Base-by-base conservation (phyloP, 1,140 invertebrate species). In the Lanistes nyassanus region DNA sequence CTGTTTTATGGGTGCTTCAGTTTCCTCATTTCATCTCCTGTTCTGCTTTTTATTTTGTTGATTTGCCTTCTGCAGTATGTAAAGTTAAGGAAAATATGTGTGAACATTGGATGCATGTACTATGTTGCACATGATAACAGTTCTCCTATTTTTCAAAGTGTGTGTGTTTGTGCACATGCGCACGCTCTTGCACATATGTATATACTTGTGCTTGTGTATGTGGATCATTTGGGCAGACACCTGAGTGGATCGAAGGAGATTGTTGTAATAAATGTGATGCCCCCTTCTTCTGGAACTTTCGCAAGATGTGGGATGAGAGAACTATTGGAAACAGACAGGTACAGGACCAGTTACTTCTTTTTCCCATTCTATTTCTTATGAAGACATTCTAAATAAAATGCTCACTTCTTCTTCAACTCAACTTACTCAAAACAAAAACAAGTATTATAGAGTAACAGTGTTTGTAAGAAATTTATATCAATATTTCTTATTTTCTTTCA, bases 241-340 rank as follows among this genome's bases (percentile, higher is more conserved):
- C 97, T 19, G 93, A 93, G 74, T 99, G 98, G 98, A 92, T 93
- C 75, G 97, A 99, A 85, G 94, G 94, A 74, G 97, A 99, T 89
- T 92, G 93, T 47, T 99, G 98, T 88, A 94, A 99, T 90, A 92
- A 96, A 70, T 99, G 98, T 90, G 93, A 93, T 55, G 92, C 94
- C 80, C 98, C 98, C 31, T 99, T 99, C 89, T 99, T 99, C 88
- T 99, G 98, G 98, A 99, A 99, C 89, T 92, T 99, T 36, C 93
- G 95, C 81, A 96, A 95, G 13, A 99, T 99, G 97, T 97, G 98
- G 94, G 96, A 98, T 86, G 95, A 96, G 88, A 94, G 96, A 87
- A 95, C 96, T 85, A 90, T 99, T 56, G 97, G 96, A 81, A 89
- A 93, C 81, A 91, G 97, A 69, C 97, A 98, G 70, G 77, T 79